Evolutionary conservation across 2,113 vertebrate species (phyloP).

Genomic region (Sphyrna mokarran): DNA sequence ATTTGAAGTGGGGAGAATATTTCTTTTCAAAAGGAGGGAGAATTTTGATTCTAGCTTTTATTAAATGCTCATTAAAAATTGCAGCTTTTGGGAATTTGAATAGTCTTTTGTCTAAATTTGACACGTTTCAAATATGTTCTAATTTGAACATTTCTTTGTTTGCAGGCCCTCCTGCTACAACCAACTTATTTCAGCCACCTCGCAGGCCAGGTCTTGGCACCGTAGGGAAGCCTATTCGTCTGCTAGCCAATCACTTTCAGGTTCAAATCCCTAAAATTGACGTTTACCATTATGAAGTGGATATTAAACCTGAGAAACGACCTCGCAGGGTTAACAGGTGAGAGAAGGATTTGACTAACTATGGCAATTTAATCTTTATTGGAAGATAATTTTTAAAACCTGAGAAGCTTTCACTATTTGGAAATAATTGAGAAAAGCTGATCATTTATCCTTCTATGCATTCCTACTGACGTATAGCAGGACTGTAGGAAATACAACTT

Average conservation of each 20-base stretch:
- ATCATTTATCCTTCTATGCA: not conserved
- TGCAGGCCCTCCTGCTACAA: constrained; percentile 75
- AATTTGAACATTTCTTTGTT: constrained; percentile 40
- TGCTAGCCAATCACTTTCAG: constrained; percentile 97
- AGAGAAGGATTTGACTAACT: not conserved
- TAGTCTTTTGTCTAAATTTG: not conserved
- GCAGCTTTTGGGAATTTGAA: not conserved
- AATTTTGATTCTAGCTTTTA: not conserved
- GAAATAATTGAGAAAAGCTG: not conserved
- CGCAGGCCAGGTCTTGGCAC: constrained; percentile 93
- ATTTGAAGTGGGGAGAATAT: not conserved
- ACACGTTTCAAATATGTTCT: accelerated
- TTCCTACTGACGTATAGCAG: not conserved
- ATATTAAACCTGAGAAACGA: constrained; percentile 98
- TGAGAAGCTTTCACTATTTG: not conserved
- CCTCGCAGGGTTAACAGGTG: constrained; percentile 97
- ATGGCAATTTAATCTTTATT: not conserved
- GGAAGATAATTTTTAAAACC: not conserved
- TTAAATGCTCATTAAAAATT: not conserved
- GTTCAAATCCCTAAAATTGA: constrained; percentile 99
- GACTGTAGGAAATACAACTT: not conserved
- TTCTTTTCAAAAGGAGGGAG: not conserved
- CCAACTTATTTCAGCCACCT: constrained; percentile 91
- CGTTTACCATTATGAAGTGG: constrained; percentile 98
- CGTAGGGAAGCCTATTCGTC: constrained; percentile 94